Evolutionary conservation across 1,140 invertebrate species (phyloP), one percentile per base, ranked within the genome.

Genomic region (Chrysoperla carnea): DNA sequence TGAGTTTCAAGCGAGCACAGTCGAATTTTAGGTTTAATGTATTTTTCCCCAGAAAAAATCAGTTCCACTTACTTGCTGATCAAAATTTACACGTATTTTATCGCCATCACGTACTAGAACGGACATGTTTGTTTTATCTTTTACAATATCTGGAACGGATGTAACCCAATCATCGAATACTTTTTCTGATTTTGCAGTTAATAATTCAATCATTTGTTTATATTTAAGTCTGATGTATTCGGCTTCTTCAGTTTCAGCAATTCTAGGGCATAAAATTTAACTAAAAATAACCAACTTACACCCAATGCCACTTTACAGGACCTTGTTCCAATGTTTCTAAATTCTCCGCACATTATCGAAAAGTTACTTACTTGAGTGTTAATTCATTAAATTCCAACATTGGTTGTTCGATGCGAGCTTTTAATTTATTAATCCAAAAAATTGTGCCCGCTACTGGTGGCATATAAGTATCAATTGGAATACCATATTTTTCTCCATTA

Each of bases 391-490:
- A 69, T 13, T 68, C 61, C 42, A 74, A 66, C 47, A 82, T 72
- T 1, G 80, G 75, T 31, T 66, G 63, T 11, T 59, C 50, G 13
- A 82, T 70, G 45, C 80, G 63, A 41, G 68, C 59, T 36, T 68
- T 64, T 37, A 88, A 59, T 58, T 82, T 81, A 46, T 72, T 61
- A 6, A 84, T 60, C 73, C 79, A 83, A 53, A 74, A 73, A 6
- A 91, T 55, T 33, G 72, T 64, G 7, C 83, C 81, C 39, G 78
- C 70, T 1, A 84, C 71, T 17, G 76, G 75, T 1, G 85, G 82
- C 58, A 79, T 75, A 56, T 81, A 75, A 13, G 69, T 61, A 54
- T 84, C 73, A 6, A 78, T 67, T 47, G 69, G 67, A 11, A 69
- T 63, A 38, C 64, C 62, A 29, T 58, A 60, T 12, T 61, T 51